Evolutionary conservation across 2,113 vertebrate species (phyloP).

Genomic region (Oxyura jamaicensis): DNA sequence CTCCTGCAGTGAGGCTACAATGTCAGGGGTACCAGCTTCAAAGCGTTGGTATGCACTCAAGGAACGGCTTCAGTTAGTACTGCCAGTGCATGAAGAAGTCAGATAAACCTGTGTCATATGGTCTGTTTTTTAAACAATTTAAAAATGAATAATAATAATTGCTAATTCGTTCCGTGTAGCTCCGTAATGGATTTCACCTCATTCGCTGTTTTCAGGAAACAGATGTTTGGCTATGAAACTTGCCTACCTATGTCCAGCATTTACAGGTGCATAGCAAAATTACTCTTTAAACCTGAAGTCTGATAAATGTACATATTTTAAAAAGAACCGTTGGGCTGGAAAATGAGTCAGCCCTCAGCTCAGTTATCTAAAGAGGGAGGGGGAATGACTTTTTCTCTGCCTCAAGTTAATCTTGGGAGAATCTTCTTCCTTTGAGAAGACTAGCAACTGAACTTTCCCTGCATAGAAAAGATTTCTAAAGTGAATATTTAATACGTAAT

Average conservation of each 20-base stretch:
- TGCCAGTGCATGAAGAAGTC: not conserved
- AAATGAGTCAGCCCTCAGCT: not conserved
- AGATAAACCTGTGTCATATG: not conserved
- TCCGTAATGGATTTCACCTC: not conserved
- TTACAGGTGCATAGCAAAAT: not conserved
- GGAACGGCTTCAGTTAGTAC: not conserved
- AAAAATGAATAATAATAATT: not conserved
- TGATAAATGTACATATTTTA: not conserved
- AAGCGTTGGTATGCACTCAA: not conserved
- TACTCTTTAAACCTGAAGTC: not conserved
- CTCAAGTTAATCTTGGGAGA: not conserved
- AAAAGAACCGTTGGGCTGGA: not conserved
- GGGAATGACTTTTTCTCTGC: not conserved
- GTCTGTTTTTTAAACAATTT: not conserved
- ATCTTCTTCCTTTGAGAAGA: not conserved
- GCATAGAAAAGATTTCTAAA: not conserved
- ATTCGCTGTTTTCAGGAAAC: not conserved
- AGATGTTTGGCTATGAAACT: not conserved
- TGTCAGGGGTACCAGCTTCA: not conserved
- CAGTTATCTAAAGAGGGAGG: not conserved
- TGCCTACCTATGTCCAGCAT: not conserved
- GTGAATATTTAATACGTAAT: slow-evolving; percentile 7
- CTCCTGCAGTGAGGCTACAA: not conserved
- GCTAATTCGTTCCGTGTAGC: not conserved
- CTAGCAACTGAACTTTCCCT: not conserved